Percentiles rank a stretch among this genome's conserved stretches.
These are phyloP conservation scores for Penaeus japonicus DNA, from an alignment of 1,140 invertebrate species.

Conservation along the genomic window DNA sequence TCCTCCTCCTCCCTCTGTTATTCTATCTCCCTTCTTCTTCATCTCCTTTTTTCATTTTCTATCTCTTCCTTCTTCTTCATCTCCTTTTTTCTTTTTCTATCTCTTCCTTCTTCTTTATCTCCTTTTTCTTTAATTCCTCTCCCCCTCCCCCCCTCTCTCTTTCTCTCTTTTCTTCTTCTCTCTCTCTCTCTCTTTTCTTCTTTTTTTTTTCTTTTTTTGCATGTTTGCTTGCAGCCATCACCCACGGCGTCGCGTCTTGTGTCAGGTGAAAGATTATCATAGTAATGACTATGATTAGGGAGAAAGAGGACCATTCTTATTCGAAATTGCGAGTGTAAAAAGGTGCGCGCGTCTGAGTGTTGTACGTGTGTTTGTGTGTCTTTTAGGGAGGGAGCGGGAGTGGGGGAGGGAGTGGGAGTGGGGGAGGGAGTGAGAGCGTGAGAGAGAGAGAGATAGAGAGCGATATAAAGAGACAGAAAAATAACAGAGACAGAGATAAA, in stretches of 20 bases:
- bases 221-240: background rate
- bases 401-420: too few relatives aligned
- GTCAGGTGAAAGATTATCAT: too few relatives aligned
- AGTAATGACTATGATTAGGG: too few relatives aligned
- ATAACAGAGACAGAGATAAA: too few relatives aligned
- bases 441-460: too few relatives aligned
- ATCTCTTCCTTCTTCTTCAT: background rate
- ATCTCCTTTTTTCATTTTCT: background rate
- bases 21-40: background rate
- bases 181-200: background rate
- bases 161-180: background rate
- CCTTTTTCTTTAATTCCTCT: background rate
- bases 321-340: too few relatives aligned
- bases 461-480: too few relatives aligned
- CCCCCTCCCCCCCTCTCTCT: background rate
- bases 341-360: too few relatives aligned
- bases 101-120: background rate
- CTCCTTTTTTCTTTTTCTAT: background rate
- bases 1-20: background rate
- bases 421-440: too few relatives aligned
- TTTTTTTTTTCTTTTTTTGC: background rate
- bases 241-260: background rate
- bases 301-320: too few relatives aligned
- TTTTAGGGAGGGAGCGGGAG: too few relatives aligned
- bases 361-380: too few relatives aligned